Conservation (phyloP, 2,888 invertebrate species). For the Tenodera sinensis region DNA sequence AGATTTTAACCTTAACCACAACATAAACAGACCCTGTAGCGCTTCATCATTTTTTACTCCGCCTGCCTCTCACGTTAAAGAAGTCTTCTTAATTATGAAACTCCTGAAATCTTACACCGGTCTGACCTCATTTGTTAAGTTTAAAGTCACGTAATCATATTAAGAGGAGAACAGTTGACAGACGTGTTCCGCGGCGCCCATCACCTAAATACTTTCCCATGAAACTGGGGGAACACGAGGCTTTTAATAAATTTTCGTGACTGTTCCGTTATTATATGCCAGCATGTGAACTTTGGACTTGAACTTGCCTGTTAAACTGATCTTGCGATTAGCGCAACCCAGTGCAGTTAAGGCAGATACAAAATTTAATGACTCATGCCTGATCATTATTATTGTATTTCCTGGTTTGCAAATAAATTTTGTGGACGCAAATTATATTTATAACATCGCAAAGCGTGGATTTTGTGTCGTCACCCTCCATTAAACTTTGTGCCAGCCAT, state of each 20-base stretch:
- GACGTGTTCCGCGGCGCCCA: not conserved
- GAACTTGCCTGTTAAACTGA: too few species aligned
- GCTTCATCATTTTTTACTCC: not conserved
- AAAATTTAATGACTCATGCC: too few species aligned
- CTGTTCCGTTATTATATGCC: too few species aligned
- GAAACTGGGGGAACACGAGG: not conserved
- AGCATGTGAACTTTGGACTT: too few species aligned
- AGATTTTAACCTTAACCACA: not conserved
- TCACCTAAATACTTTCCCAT: not conserved
- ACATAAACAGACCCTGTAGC: not conserved
- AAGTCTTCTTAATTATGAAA: not conserved
- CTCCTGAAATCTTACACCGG: not conserved
- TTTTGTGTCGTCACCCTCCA: too few species aligned
- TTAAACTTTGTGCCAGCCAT: too few species aligned
- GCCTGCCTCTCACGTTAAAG: not conserved
- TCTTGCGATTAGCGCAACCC: too few species aligned
- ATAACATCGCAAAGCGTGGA: too few species aligned
- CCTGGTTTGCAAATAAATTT: too few species aligned
- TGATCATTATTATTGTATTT: too few species aligned
- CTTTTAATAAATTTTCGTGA: not conserved
- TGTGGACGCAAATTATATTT: too few species aligned
- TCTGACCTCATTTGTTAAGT: not conserved
- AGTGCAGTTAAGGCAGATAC: too few species aligned
- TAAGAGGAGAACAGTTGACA: not conserved
- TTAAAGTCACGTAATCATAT: not conserved